phyloP scores from a whole-genome alignment of 2,888 invertebrate genomes.

The Cremastinae sp. region DNA sequence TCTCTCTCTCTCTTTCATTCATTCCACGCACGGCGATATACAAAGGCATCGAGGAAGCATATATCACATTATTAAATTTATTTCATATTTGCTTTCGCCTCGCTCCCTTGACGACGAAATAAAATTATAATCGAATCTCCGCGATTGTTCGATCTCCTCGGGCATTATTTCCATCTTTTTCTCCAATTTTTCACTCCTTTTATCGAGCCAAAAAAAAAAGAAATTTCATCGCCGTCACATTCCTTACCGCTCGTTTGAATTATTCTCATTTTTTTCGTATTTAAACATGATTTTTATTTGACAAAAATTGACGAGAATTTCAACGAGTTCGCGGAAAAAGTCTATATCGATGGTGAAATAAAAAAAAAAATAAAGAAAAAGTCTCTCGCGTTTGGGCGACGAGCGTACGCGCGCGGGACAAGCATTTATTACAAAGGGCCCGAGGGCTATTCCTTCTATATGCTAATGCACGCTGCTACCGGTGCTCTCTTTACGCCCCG shows the following conservation, averaged over 20 bases:
- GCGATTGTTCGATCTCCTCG: constrained; percentile 32
- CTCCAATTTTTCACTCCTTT: background rate
- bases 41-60: constrained; percentile 17
- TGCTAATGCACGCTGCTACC: constrained; percentile 77
- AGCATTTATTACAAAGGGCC: constrained; percentile 66
- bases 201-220: background rate
- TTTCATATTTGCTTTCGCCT: constrained; percentile 18
- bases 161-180: constrained; percentile 4
- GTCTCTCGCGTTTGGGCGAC: constrained; percentile 50
- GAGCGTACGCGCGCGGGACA: constrained; percentile 11
- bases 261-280: constrained; percentile 7
- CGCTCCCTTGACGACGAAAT: constrained; percentile 11
- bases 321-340: constrained; percentile 68
- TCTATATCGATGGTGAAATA: constrained; percentile 77
- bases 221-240: constrained; percentile 13
- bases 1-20: constrained; percentile 25
- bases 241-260: constrained; percentile 12
- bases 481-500: constrained; percentile 71
- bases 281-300: background rate
- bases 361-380: no score
- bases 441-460: constrained; percentile 77
- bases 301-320: constrained; percentile 66
- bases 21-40: constrained; percentile 27
- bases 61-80: constrained; percentile 43
- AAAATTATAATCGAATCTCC: constrained; percentile 41